Evolutionary conservation across 2,113 vertebrate species (phyloP).

Genomic region (Crypturellus undulatus): DNA sequence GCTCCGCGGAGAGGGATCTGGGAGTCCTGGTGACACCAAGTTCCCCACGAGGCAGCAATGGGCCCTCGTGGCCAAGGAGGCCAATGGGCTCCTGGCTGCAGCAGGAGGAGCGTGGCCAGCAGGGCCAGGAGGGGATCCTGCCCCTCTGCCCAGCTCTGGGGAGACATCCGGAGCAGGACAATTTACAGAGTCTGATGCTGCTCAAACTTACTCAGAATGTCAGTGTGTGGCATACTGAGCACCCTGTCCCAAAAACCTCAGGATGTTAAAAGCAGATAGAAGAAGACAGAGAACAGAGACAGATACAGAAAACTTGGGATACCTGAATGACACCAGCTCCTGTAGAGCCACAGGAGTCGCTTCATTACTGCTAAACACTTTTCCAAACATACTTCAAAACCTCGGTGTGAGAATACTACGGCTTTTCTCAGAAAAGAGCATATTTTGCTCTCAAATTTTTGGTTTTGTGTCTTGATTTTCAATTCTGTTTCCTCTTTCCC

Average conservation of each 20-base stretch:
- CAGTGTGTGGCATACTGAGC: neutral
- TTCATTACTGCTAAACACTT: neutral
- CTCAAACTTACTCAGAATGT: neutral
- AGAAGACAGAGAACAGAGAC: neutral
- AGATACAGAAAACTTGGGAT: neutral
- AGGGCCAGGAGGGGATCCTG: no score
- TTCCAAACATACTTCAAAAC: neutral
- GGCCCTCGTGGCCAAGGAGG: no score
- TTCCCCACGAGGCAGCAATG: no score
- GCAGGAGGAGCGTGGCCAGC: no score
- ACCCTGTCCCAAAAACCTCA: neutral
- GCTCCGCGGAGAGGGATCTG: no score
- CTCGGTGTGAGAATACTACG: neutral
- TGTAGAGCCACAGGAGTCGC: rapidly evolving
- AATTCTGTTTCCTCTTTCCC: neutral
- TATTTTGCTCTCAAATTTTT: neutral
- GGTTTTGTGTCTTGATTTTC: neutral
- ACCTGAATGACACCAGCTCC: neutral
- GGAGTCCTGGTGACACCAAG: no score
- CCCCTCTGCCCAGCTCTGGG: no score
- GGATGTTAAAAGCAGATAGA: neutral
- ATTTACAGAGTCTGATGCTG: neutral
- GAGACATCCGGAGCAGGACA: neutral
- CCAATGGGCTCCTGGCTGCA: no score
- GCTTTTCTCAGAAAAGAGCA: neutral